Percentiles rank a stretch among this genome's conserved stretches.
phyloP scores from a whole-genome alignment of 2,888 invertebrate species.

The Tipula helvola region DNA sequence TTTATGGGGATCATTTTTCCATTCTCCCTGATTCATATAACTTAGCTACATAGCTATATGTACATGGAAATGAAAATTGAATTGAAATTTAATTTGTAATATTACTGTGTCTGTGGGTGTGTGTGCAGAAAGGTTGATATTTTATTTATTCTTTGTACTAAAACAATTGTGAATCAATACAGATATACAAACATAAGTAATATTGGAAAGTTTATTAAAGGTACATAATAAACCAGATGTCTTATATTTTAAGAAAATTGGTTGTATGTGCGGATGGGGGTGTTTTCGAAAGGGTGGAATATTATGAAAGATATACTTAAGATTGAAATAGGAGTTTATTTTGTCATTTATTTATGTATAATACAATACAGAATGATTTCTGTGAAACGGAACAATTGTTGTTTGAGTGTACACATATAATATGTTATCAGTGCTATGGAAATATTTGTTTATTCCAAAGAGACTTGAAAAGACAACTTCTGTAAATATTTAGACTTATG shows the following conservation, averaged over 20 bases:
- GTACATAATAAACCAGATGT: not conserved
- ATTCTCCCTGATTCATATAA: not conserved
- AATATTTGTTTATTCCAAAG: not conserved
- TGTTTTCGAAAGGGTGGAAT: not conserved
- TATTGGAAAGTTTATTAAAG: not conserved
- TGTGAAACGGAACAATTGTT: not conserved
- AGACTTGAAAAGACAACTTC: not conserved
- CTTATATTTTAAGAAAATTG: not conserved
- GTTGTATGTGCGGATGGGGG: not conserved
- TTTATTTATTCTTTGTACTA: not conserved
- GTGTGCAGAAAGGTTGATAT: not conserved
- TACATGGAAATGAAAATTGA: not conserved
- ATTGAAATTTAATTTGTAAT: not conserved
- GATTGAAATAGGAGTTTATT: not conserved
- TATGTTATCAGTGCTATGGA: not conserved
- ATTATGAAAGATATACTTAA: not conserved
- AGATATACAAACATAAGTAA: not conserved
- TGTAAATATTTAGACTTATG: not conserved
- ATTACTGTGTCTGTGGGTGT: not conserved
- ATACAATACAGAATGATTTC: not conserved
- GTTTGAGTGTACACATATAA: not conserved
- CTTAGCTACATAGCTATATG: not conserved
- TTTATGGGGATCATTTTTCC: not conserved
- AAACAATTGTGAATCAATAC: not conserved
- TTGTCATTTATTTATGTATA: not conserved